Percentiles rank a stretch among this genome's conserved stretches.
These are phyloP conservation scores for Zeus faber DNA, from an alignment of 2,113 vertebrate genomes.

Conservation along the genomic window DNA sequence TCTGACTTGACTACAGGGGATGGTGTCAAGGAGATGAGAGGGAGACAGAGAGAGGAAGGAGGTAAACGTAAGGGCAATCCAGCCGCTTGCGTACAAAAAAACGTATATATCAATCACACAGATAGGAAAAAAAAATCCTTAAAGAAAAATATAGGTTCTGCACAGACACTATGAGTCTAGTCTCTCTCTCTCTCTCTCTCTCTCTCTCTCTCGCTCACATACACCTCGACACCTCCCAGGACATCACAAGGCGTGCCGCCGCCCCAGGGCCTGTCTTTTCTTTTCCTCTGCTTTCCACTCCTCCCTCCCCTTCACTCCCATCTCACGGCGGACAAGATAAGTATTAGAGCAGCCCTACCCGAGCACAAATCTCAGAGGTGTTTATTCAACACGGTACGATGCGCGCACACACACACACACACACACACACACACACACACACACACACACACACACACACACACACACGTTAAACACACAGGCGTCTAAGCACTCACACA, in stretches of 20 bases:
- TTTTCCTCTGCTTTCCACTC: slow-evolving; percentile 16
- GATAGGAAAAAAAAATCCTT: slow-evolving; percentile 10
- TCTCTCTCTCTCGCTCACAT: slow-evolving; percentile 9
- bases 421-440: neutral
- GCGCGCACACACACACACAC: neutral
- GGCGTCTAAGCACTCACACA: too few species aligned
- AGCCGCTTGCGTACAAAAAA: too few species aligned
- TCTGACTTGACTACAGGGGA: slow-evolving; percentile 73
- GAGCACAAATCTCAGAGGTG: slow-evolving; percentile 52
- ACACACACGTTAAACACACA: neutral
- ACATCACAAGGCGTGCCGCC: slow-evolving; percentile 56
- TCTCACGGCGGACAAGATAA: slow-evolving; percentile 36
- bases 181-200: slow-evolving; percentile 4
- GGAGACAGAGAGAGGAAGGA: slow-evolving; percentile 6
- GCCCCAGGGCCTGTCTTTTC: slow-evolving; percentile 54
- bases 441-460: neutral
- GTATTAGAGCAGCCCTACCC: slow-evolving; percentile 44
- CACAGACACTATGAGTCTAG: slow-evolving; percentile 13
- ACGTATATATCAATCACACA: slow-evolving; percentile 1
- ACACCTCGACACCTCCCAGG: slow-evolving; percentile 41
- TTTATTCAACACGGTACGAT: slow-evolving; percentile 57
- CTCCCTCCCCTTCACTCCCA: slow-evolving; percentile 31
- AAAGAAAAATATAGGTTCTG: slow-evolving; percentile 13
- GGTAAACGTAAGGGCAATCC: too few species aligned
- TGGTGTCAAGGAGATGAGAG: slow-evolving; percentile 37